Base-by-base conservation (phyloP, 2,113 vertebrate genomes). In the Hippoglossus stenolepis region DNA sequence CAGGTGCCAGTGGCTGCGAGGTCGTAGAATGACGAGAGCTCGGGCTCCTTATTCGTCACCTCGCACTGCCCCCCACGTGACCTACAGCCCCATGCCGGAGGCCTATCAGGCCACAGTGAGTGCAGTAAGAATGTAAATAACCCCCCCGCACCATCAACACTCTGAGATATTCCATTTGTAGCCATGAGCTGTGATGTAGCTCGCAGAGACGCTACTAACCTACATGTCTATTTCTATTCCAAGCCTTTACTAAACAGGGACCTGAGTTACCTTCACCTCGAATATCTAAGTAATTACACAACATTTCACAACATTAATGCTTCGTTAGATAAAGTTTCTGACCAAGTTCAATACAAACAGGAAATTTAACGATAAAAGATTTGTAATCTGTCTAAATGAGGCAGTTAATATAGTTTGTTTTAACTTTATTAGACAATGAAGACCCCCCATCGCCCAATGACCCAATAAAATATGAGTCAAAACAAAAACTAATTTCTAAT, bases 11-110 rank as follows among this genome's bases (percentile, higher is more conserved):
- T 7, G 31, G 31, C 31, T 31, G 31, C 31, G 31, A 31, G 31
- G 31, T 31, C 31, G 31, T 2, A 61, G 69, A 65, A 69, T 12
- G 35, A 58, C 74, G 28, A 60, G 73, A 57, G 80, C 74, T 79
- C 56, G 24, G 84, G 75, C 81, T 90, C 92, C 94, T 92, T 93
- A 93, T 94, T 91, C 49, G 91, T 93, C 90, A 90, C 83, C 78
- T 73, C 17, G 20, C 45, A 65, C 71, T 45, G 61, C 62, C 67
- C 75, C 53, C 43, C 57, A 10, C 61, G 8, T 18, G 3, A n/a
- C 60, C 49, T 73, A 57, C 67, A 38, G 76, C 77, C 75, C 53
- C 40, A 56, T 28, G 59, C 82, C 64, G 69, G 70, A 87, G 73
- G 75, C 85, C 80, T 83, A 85, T 87, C 84, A 86, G 87, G 84